Evolutionary conservation across 2,113 vertebrate genomes (phyloP).

Genomic region (Hystrix brachyura): DNA sequence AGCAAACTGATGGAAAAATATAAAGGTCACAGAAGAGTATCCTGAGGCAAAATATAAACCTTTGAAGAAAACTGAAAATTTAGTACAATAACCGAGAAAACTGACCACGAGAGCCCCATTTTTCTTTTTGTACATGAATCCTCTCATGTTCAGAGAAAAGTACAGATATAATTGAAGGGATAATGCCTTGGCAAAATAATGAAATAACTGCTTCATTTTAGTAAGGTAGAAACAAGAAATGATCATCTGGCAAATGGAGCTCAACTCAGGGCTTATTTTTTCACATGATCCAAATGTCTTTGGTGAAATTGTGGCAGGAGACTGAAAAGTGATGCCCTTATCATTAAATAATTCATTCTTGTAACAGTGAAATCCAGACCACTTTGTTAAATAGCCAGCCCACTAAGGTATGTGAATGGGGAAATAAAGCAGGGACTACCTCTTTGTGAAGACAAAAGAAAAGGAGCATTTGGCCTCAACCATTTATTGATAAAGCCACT

Average conservation of each 20-base stretch:
- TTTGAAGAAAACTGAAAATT: conserved; percentile 48
- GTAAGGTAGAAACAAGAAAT: conserved; percentile 30
- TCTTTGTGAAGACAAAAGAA: conserved; percentile 9
- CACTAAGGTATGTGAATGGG: not conserved
- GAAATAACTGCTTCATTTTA: conserved; percentile 47
- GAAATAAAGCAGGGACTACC: not conserved
- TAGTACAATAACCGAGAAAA: not conserved
- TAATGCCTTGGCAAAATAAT: conserved; percentile 24
- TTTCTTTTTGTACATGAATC: conserved; percentile 4
- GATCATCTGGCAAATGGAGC: not conserved
- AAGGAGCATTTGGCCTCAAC: not conserved
- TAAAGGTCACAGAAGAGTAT: not conserved
- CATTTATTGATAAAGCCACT: not conserved
- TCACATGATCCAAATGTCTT: not conserved
- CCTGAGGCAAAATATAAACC: not conserved
- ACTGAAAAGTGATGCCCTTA: conserved; percentile 5
- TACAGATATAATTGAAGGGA: conserved; percentile 22
- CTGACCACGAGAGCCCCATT: not conserved
- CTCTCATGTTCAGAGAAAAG: conserved; percentile 26
- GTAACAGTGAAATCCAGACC: not conserved
- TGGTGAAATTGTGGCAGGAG: not conserved
- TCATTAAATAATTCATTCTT: not conserved
- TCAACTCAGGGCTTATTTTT: not conserved
- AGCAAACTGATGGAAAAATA: not conserved
- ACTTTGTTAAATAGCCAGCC: not conserved